Percentiles rank a stretch among this genome's conserved stretches.
Conservation (phyloP, 2,113 vertebrate species). For the Pteropus alecto region DNA sequence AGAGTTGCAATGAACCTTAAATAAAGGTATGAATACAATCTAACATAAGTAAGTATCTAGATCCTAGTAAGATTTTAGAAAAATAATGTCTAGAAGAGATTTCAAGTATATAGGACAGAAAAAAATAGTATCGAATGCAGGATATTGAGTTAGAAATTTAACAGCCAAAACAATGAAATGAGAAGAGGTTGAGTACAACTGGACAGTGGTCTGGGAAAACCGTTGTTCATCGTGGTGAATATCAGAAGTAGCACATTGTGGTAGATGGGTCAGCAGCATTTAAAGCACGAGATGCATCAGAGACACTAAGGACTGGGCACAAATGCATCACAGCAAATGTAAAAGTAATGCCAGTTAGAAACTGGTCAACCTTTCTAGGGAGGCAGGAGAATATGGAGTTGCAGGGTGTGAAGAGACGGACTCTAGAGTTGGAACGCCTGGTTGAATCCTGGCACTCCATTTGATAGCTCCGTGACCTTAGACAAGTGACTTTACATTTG, state of each 20-base stretch:
- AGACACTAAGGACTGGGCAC: background rate
- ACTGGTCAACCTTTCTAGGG: background rate
- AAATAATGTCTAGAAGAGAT: background rate
- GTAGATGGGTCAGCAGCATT: background rate
- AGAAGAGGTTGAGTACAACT: background rate
- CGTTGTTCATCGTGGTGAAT: background rate
- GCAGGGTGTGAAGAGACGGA: background rate
- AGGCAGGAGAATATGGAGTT: background rate
- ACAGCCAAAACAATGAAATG: background rate
- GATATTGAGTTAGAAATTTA: background rate
- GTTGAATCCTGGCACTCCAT: background rate
- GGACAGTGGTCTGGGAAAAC: background rate
- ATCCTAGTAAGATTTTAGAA: background rate
- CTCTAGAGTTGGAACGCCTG: background rate
- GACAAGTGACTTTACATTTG: background rate
- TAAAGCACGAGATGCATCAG: background rate
- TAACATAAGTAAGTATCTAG: background rate
- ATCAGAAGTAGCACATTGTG: background rate
- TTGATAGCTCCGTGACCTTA: background rate
- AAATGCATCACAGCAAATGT: background rate
- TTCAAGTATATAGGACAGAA: background rate
- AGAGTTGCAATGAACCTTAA: background rate
- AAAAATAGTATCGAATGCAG: background rate
- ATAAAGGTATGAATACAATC: background rate
- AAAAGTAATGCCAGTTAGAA: background rate